These are phyloP conservation scores for Fulica atra DNA, from an alignment of 2,113 vertebrate species.

Conservation along the genomic window DNA sequence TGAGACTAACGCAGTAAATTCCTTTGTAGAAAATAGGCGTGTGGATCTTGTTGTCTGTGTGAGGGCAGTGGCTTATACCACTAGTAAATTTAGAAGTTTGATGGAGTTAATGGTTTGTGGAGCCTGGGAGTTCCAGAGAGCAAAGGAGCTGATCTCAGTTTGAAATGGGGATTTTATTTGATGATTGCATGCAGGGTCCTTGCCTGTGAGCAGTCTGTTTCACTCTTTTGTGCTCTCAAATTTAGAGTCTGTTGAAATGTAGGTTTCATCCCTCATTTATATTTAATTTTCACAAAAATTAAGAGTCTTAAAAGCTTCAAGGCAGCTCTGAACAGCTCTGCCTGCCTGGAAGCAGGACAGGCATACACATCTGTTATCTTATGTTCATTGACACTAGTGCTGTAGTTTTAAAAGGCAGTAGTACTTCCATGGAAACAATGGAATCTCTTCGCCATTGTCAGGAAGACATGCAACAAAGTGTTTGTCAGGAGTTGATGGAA, in stretches of 20 bases:
- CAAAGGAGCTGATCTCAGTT: not conserved
- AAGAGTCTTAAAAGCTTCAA: not conserved
- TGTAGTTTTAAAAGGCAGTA: not conserved
- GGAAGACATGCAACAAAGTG: not conserved
- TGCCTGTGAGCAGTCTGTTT: not conserved
- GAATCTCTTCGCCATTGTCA: not conserved
- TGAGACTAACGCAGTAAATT: not conserved
- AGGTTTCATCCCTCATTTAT: not conserved
- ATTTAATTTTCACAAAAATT: slow-evolving; percentile 4
- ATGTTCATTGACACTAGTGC: not conserved
- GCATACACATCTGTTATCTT: not conserved
- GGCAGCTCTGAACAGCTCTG: not conserved
- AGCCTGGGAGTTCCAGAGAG: not conserved
- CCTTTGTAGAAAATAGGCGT: not conserved
- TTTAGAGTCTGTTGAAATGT: not conserved
- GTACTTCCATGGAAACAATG: not conserved
- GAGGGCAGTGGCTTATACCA: not conserved
- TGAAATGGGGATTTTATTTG: not conserved
- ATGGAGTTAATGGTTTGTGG: not conserved
- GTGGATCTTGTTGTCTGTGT: not conserved
- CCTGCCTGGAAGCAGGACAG: not conserved
- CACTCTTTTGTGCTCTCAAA: not conserved
- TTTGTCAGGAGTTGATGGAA: not conserved
- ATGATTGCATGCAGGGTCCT: not conserved
- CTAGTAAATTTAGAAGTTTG: not conserved